These are phyloP conservation scores for Drosophila parvula DNA, from an alignment of 1,140 invertebrate genomes.

Conservation along the genomic window DNA sequence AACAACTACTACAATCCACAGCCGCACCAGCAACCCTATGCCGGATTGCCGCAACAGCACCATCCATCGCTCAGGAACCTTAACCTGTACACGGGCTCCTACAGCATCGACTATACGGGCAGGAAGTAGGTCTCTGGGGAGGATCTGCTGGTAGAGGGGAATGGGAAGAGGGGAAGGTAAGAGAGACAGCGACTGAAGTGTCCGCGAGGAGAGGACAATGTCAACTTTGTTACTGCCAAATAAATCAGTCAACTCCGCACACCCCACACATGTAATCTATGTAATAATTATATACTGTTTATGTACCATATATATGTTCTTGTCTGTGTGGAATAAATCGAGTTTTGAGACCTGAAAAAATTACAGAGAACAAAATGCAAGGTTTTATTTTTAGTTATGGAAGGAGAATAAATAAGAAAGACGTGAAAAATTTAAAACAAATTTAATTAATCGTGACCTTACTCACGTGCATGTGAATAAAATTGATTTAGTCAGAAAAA, in stretches of 20 bases:
- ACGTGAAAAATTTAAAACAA: too few relatives aligned
- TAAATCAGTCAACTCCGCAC: conserved; percentile 72
- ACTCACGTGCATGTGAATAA: too few relatives aligned
- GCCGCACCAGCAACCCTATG: conserved; percentile 63
- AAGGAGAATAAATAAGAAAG: not conserved
- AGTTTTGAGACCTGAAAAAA: conserved; percentile 42
- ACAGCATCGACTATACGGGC: conserved; percentile 83
- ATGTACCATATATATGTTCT: conserved; percentile 37
- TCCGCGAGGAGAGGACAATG: conserved; percentile 67
- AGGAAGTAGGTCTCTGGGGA: conserved; percentile 58
- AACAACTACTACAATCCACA: conserved; percentile 68
- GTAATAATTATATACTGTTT: conserved; percentile 30
- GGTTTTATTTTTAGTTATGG: too few relatives aligned
- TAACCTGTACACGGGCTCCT: conserved; percentile 78
- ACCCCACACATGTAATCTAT: conserved; percentile 35
- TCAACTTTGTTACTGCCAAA: conserved; percentile 72
- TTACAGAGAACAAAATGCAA: conserved; percentile 12
- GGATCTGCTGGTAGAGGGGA: not conserved
- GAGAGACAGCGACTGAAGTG: conserved; percentile 72
- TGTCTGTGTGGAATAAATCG: conserved; percentile 60
- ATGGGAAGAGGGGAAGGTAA: conserved; percentile 17
- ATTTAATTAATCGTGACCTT: too few relatives aligned
- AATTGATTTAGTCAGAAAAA: too few relatives aligned
- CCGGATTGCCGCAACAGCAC: conserved; percentile 64
- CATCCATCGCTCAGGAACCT: conserved; percentile 78